Conservation (phyloP, 2,113 vertebrate species). For the Aldabrachelys gigantea region DNA sequence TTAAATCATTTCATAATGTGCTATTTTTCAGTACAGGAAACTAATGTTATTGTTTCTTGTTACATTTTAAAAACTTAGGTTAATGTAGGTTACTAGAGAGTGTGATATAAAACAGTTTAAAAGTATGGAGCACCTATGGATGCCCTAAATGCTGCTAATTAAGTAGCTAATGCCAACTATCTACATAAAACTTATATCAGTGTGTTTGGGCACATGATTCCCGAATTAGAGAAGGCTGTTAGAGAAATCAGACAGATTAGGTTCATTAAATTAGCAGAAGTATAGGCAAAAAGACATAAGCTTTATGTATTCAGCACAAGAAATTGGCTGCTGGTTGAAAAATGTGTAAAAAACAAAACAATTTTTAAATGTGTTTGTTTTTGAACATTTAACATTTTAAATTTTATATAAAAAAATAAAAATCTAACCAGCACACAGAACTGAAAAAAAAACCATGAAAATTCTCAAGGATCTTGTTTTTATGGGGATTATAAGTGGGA, state of each 20-base stretch:
- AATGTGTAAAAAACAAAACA: not conserved
- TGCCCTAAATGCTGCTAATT: not conserved
- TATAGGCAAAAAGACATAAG: rapidly evolving
- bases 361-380: rapidly evolving
- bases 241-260: not conserved
- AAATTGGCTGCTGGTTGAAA: not conserved
- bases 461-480: not conserved
- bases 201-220: not conserved
- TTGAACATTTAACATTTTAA: not conserved
- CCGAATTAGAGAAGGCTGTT: not conserved
- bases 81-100: constrained; percentile 7
- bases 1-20: not conserved
- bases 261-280: not conserved
- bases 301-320: not conserved
- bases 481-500: not conserved
- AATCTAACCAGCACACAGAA: not conserved
- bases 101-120: not conserved
- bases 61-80: constrained; percentile 40
- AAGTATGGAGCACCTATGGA: not conserved
- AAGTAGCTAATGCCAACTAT: not conserved
- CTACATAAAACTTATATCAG: not conserved
- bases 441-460: not conserved
- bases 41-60: constrained; percentile 8
- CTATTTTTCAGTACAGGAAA: constrained; percentile 29
- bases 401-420: not conserved